Percentiles rank a stretch among this genome's conserved stretches.
Conservation (phyloP, 2,888 invertebrate genomes). For the Eristalis pertinax region DNA sequence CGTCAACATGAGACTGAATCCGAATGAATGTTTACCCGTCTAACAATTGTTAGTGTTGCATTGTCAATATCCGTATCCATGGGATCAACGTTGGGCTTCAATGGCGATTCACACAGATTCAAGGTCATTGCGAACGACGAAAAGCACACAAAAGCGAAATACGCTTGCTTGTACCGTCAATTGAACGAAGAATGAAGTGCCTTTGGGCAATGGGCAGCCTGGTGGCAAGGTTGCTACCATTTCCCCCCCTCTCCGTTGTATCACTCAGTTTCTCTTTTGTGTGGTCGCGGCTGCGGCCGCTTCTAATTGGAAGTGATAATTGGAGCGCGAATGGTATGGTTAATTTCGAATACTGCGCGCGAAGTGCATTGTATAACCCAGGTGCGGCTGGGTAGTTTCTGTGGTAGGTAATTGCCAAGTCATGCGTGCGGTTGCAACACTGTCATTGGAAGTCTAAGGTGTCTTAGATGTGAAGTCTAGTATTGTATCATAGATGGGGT, state of each 20-base stretch:
- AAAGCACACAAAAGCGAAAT: neutral
- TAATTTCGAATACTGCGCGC: neutral
- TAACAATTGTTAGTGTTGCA: neutral
- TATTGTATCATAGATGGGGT: too few species aligned
- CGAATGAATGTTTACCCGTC: neutral
- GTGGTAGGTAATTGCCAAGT: neutral
- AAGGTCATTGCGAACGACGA: constrained; percentile 21
- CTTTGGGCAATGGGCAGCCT: neutral
- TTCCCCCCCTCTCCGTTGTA: neutral
- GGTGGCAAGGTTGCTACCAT: neutral
- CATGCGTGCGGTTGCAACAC: neutral
- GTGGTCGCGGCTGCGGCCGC: neutral
- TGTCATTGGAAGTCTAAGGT: neutral
- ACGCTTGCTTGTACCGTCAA: neutral
- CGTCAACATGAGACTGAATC: neutral
- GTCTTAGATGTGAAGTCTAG: neutral
- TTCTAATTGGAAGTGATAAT: constrained; percentile 10
- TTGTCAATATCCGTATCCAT: constrained; percentile 5
- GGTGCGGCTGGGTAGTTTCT: neutral
- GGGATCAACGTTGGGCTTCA: neutral
- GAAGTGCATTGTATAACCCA: neutral
- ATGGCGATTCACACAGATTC: constrained; percentile 17
- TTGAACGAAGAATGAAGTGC: neutral
- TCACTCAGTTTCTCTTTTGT: neutral
- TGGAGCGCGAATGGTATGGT: neutral